Base-by-base conservation (phyloP, 2,888 invertebrate species). In the Proisotoma minuta region DNA sequence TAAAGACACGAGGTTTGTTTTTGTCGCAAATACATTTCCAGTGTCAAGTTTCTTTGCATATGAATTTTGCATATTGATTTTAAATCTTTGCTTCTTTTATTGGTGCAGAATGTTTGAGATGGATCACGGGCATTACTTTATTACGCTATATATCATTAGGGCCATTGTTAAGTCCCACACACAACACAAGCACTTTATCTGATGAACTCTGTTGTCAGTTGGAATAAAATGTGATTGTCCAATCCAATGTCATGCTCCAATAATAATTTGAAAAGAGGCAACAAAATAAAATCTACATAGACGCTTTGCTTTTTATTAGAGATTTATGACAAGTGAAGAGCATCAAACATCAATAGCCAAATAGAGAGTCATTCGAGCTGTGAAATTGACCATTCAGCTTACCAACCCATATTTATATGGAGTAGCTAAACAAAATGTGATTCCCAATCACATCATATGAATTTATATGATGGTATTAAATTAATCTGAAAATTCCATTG, bases 131-230 rank as follows among this genome's bases (percentile, higher is more conserved):
- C 28, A 54, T 54, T 39, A 3, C 53, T 22, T 54, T 54, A 54
- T 54, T 64, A 60, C 60, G 58, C 52, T 51, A 61, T 63, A 60
- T 60, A 59, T 61, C 61, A 66, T 66, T 61, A 60, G 39, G 58
- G 54, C 60, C 52, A 60, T 60, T 60, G 60, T 60, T 54, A 29
- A 60, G 54, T 56, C 60, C 60, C 49, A 60, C 60, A 34, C 54
- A 54, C 60, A 34, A 60, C 60, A 34, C 54, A 29, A 22, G 34
- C 29, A 10, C 22, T 49, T 60, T 60, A 60, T 60, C 60, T 60
- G 57, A 60, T 60, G 27, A 59, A 43, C 52, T 51, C 59, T 28
- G 43, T 57, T 57, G 57, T 57, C 57, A 20, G 47, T 57, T 43
- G 27, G n/a, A n/a, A n/a, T n/a, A n/a, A n/a, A n/a, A n/a, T n/a